A percentile compares a stretch with the other conserved stretches of the same genome.
Conservation (phyloP, 2,113 vertebrate species). For the Fregetta grallaria region DNA sequence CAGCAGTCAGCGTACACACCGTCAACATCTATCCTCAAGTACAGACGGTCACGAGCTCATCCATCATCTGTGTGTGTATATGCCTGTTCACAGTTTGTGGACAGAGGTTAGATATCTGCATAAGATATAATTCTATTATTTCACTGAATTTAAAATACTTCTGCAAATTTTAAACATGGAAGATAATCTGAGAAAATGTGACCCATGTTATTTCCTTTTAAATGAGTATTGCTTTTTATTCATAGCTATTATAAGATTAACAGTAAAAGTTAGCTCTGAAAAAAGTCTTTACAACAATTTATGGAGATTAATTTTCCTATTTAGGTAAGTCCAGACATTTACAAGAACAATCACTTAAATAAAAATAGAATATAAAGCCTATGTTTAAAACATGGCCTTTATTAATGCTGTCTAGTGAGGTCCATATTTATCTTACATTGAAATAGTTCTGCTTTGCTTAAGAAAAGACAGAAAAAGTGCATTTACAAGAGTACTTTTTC, state of each 20-base stretch:
- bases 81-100: not conserved
- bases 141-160: not conserved
- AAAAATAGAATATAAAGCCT: constrained; percentile 77
- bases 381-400: constrained; percentile 92
- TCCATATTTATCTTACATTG: constrained; percentile 85
- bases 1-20: not conserved
- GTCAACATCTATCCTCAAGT: not conserved
- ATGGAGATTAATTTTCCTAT: constrained; percentile 55
- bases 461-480: constrained; percentile 86
- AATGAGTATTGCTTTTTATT: constrained; percentile 53
- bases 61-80: not conserved
- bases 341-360: constrained; percentile 69
- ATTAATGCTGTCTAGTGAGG: constrained; percentile 86
- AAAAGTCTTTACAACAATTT: constrained; percentile 39
- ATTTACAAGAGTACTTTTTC: constrained; percentile 83
- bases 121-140: not conserved
- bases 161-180: not conserved
- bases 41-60: not conserved
- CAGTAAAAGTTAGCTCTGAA: constrained; percentile 40
- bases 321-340: constrained; percentile 49
- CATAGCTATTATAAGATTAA: constrained; percentile 27
- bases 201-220: constrained; percentile 31
- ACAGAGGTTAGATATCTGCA: not conserved
- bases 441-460: constrained; percentile 86
- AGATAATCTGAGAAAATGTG: not conserved